A percentile compares a stretch with the other conserved stretches of the same genome.
Conservation (phyloP, 2,888 invertebrate genomes). For the Ellobium chinense region DNA sequence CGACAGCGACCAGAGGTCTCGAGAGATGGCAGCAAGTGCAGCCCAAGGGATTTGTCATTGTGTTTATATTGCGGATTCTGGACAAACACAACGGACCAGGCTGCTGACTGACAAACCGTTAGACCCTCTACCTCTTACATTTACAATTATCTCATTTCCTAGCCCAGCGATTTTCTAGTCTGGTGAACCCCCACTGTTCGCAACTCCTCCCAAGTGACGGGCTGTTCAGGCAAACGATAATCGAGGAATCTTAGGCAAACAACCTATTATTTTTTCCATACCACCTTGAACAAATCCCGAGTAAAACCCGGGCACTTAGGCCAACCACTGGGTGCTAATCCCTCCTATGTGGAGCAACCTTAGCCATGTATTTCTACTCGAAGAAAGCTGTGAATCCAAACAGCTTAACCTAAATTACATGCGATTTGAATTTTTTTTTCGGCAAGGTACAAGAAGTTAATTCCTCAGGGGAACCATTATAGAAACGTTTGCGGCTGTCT, state of each 20-base stretch:
- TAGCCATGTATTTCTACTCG: too few species aligned
- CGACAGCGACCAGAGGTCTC: too few species aligned
- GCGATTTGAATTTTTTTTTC: too few species aligned
- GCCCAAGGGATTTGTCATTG: not conserved
- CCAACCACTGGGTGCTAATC: too few species aligned
- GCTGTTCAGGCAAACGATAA: not conserved
- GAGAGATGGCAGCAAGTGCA: too few species aligned
- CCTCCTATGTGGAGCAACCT: too few species aligned
- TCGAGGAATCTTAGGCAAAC: not conserved
- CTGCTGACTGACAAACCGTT: not conserved
- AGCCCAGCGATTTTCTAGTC: not conserved
- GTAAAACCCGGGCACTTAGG: not conserved
- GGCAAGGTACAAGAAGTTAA: too few species aligned
- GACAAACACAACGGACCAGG: not conserved
- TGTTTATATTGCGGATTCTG: not conserved
- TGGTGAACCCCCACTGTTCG: not conserved
- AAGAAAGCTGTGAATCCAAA: too few species aligned
- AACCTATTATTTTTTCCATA: not conserved
- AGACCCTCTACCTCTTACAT: not conserved
- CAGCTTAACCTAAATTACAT: too few species aligned
- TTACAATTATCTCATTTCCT: not conserved
- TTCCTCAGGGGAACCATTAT: too few species aligned
- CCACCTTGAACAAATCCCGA: not conserved
- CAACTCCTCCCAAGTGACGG: not conserved
- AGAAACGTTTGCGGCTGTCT: too few species aligned